Base-by-base conservation (phyloP, 2,113 vertebrate species). In the Gavia stellata region DNA sequence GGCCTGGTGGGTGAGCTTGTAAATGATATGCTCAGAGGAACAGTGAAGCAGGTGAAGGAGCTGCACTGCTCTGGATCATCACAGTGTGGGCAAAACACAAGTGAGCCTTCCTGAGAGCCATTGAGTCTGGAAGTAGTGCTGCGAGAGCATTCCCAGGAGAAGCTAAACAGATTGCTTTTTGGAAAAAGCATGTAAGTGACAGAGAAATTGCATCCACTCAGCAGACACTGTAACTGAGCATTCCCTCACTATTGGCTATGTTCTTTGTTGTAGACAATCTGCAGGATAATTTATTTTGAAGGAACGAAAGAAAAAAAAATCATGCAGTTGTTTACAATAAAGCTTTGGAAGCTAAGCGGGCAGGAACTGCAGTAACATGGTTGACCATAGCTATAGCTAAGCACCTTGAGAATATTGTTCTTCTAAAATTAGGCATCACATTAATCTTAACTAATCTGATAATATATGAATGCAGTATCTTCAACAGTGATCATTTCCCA, bases 21-120 rank as follows among this genome's bases (percentile, higher is more conserved):
- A 17, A 53, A 14, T 29, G 7, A 49, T 38, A 0, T 2, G 6
- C 63, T 38, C 0, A 1, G 75, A 47, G 72, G 18, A 75, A 6
- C 10, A 70, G 71, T 2, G 2, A 50, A 58, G 36, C 36, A 49
- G 50, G 71, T 38, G 38, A 58, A 84, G 75, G 81, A 94, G 42
- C 40, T 90, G 62, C 17, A 1, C 10, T 52, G 56, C 29, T 90
- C 21, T 82, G 86, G 72, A 36, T 86, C 55, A 34, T 70, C 50
- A 5, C 24, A 7, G 49, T 36, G 67, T 44, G 38, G n/a, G 29
- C 26, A 86, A 40, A 92, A 33, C 19, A 34, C 29, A 26, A n/a
- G 38, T 16, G 42, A 78, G 61, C 52, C 42, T 84, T 81, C 50
- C 81, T n/a, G 36, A 29, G 73, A 73, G 65, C 38, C 26, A 2